phyloP scores from a whole-genome alignment of 2,113 vertebrate species.

The Cyprinodon brontotheroides region DNA sequence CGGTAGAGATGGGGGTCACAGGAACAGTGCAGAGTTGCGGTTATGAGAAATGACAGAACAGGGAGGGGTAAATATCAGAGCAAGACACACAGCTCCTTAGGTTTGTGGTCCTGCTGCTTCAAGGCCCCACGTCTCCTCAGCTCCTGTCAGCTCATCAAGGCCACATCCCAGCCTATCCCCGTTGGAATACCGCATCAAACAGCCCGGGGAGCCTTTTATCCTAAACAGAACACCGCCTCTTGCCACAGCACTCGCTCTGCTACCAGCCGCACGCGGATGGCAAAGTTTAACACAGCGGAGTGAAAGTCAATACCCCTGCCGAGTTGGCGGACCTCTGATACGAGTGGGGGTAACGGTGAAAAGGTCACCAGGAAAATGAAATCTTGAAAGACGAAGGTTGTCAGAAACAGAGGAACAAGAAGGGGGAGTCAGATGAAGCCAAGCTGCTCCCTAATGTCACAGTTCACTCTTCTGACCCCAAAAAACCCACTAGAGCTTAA shows the following conservation, averaged over 20 bases:
- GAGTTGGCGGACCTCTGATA: conserved; percentile 39
- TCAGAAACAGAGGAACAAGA: conserved; percentile 34
- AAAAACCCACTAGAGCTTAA: neutral
- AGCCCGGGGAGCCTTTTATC: conserved; percentile 69
- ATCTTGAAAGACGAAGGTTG: conserved; percentile 47
- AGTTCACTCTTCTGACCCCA: conserved; percentile 41
- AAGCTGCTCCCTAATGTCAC: conserved; percentile 60
- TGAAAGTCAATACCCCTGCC: conserved; percentile 56
- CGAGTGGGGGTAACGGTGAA: conserved; percentile 27
- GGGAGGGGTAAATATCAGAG: conserved; percentile 63
- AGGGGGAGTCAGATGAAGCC: conserved; percentile 31
- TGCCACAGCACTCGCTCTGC: conserved; percentile 46
- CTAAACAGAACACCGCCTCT: conserved; percentile 46
- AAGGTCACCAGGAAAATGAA: conserved; percentile 62
- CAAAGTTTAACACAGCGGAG: conserved; percentile 53
- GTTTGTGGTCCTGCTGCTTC: conserved; percentile 64
- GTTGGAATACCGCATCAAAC: conserved; percentile 64
- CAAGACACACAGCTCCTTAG: conserved; percentile 40
- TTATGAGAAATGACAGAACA: conserved; percentile 46
- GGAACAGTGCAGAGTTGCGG: conserved; percentile 26
- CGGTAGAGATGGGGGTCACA: conserved; percentile 32
- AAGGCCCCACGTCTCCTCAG: conserved; percentile 59
- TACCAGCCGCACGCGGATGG: conserved; percentile 16
- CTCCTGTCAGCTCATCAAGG: conserved; percentile 66
- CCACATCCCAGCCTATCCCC: conserved; percentile 50